phyloP scores from a whole-genome alignment of 2,797 vertebrate species.

The Dipus sagitta region DNA sequence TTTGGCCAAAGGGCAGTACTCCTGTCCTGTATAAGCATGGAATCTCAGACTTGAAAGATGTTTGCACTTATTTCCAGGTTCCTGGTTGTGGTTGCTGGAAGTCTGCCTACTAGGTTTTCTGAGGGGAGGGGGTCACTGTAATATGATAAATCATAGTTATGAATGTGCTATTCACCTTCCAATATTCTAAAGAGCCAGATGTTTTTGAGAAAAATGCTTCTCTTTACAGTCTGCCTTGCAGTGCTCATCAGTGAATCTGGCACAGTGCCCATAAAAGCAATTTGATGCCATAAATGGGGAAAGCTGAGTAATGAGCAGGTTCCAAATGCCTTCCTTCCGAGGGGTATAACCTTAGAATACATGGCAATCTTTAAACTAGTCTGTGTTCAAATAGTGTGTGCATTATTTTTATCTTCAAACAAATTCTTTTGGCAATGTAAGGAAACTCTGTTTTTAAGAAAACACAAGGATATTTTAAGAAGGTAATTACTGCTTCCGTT shows the following conservation, averaged over 20 bases:
- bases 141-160: slow-evolving; percentile 74
- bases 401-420: slow-evolving; percentile 76
- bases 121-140: neutral
- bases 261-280: slow-evolving; percentile 66
- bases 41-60: slow-evolving; percentile 47
- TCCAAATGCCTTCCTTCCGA: slow-evolving; percentile 76
- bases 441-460: slow-evolving; percentile 70
- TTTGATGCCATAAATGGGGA: slow-evolving; percentile 69
- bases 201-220: slow-evolving; percentile 71
- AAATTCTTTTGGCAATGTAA: slow-evolving; percentile 68
- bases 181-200: slow-evolving; percentile 69
- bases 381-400: slow-evolving; percentile 76
- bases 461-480: slow-evolving; percentile 76
- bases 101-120: neutral
- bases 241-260: slow-evolving; percentile 60
- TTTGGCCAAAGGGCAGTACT: slow-evolving; percentile 29
- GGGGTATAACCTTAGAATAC: slow-evolving; percentile 52
- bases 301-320: slow-evolving; percentile 72
- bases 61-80: slow-evolving; percentile 70
- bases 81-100: slow-evolving; percentile 70
- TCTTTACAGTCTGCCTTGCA: slow-evolving; percentile 66
- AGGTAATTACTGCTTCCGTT: slow-evolving; percentile 79
- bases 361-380: slow-evolving; percentile 22
- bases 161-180: slow-evolving; percentile 60
- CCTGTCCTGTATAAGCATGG: neutral